A percentile compares a stretch with the other conserved stretches of the same genome.
Evolutionary conservation across 2,113 vertebrate genomes (phyloP).

Genomic region (Loxodonta africana): DNA sequence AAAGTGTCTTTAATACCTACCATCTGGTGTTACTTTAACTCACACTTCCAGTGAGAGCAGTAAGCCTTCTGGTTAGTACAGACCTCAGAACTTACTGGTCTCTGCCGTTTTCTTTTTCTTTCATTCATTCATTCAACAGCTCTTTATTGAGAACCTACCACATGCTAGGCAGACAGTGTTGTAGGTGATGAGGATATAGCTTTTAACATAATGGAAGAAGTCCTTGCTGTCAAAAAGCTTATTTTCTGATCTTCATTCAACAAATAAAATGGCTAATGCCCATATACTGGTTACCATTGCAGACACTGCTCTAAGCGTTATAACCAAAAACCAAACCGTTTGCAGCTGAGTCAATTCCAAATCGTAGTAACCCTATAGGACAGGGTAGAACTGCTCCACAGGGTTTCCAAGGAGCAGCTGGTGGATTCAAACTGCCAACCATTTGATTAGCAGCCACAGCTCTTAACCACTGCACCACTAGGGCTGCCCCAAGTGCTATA

Average conservation of each 20-base stretch:
- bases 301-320: neutral
- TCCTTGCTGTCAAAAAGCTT: neutral
- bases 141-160: neutral
- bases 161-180: neutral
- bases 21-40: neutral
- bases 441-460: too few relatives aligned
- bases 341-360: too few relatives aligned
- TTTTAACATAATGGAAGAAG: neutral
- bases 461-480: too few relatives aligned
- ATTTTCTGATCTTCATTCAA: conserved; percentile 28
- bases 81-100: neutral
- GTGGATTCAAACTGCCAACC: too few relatives aligned
- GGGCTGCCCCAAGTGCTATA: neutral
- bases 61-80: neutral
- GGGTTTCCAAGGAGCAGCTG: too few relatives aligned
- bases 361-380: too few relatives aligned
- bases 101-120: neutral
- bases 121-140: neutral
- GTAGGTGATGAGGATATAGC: neutral
- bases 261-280: neutral
- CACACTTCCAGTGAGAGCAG: neutral
- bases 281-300: neutral
- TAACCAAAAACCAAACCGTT: too few relatives aligned
- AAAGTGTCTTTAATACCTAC: neutral
- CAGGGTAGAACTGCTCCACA: too few relatives aligned